Evolutionary conservation across 2,888 invertebrate species (phyloP), one percentile per base, ranked within the genome.

Genomic region (Saturnia pavonia): DNA sequence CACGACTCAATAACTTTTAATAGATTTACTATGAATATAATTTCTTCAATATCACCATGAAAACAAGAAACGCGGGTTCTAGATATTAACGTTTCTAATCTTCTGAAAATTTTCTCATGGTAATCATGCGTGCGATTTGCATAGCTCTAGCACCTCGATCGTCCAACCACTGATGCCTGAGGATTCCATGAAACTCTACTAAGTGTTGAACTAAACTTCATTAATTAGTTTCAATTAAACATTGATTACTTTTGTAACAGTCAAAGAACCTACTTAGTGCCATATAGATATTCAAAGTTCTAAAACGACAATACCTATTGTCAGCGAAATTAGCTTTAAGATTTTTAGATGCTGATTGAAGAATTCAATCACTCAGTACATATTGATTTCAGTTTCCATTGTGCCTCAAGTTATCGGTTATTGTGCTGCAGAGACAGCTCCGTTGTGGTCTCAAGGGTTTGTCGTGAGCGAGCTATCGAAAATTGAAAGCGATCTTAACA

Each of bases 311-410:
- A 45, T 45, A 43, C 8, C 14, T 43, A 54, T 6, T 48, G 19
- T 48, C 54, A 22, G 22, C 9, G 22, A 22, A 54, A 54, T 54
- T 54, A 22, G n/a, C 22, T 27, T 60, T 27, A 3, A 25, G 14
- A 60, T 8, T 25, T 60, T 14, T 27, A 60, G 57, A 60, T 14
- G 57, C 27, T 27, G 14, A 57, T 8, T 57, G 57, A 60, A 27
- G 57, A 60, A 27, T 27, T 14, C 57, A 14, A 14, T 60, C 27
- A 27, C 14, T 60, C 25, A 60, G 57, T 60, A 27, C 27, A 60
- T 27, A 60, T 60, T 27, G 57, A 60, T 60, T 60, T 27, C 27
- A 27, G 57, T 25, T 60, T 60, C 57, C 57, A 60, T 60, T 60
- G 57, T 60, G 27, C 57, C 14, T 60, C 57, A 11, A 25, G 27